Percentiles rank a stretch among this genome's conserved stretches.
Evolutionary conservation across 2,888 invertebrate species (phyloP).

Genomic region (Drosophila robusta): DNA sequence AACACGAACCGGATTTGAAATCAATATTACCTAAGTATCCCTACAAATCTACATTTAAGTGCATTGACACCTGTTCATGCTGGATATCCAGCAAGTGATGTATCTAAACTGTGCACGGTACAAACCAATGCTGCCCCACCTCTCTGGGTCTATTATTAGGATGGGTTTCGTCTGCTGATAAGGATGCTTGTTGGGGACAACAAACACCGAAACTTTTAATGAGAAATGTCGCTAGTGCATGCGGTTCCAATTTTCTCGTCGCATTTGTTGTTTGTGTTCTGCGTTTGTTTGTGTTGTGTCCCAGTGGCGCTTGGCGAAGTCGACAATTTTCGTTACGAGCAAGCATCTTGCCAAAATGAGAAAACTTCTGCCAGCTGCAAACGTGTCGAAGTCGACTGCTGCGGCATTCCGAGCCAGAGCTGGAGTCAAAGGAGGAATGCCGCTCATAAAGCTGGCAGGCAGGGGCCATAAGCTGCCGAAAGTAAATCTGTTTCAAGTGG

Average conservation of each 20-base stretch:
- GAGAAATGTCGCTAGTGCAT: constrained; percentile 71
- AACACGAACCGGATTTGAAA: no score
- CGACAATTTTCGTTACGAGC: constrained; percentile 78
- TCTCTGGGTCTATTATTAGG: constrained; percentile 56
- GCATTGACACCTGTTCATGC: constrained; percentile 45
- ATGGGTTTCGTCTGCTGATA: constrained; percentile 77
- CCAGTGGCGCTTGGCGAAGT: constrained; percentile 69
- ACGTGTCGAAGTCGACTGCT: constrained; percentile 59
- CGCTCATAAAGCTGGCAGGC: constrained; percentile 52
- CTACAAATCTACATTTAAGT: constrained; percentile 1
- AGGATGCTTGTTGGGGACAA: constrained; percentile 59
- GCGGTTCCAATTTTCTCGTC: constrained; percentile 52
- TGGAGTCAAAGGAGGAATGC: constrained; percentile 16
- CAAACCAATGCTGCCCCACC: constrained; percentile 26
- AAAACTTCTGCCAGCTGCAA: constrained; percentile 76
- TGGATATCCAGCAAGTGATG: constrained; percentile 3
- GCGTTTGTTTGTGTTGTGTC: constrained; percentile 33
- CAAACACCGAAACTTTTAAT: constrained; percentile 75
- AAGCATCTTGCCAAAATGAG: constrained; percentile 76
- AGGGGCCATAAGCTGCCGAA: constrained; percentile 70
- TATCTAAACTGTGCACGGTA: background rate
- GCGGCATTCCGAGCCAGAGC: constrained; percentile 34
- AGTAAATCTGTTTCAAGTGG: constrained; percentile 80
- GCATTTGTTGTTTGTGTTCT: constrained; percentile 15
- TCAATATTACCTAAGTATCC: no score